Evolutionary conservation across 2,113 vertebrate genomes (phyloP).

Genomic region (Lophotis ruficrista): DNA sequence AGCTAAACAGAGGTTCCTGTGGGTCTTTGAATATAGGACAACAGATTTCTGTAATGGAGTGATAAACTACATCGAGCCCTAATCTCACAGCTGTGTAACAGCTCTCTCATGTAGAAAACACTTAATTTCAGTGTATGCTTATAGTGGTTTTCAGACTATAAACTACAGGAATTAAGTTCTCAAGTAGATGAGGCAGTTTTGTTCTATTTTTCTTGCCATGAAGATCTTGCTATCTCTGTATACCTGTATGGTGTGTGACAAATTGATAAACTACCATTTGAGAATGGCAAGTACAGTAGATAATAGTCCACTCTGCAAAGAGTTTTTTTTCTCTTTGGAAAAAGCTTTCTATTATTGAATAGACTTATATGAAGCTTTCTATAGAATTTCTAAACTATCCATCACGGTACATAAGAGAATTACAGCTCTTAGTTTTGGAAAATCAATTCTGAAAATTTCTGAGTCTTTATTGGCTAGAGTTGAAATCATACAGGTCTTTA

Average conservation of each 20-base stretch:
- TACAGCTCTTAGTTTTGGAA: neutral
- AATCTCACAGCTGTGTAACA: neutral
- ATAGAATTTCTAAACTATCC: neutral
- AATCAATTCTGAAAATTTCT: neutral
- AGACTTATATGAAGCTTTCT: neutral
- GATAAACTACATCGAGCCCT: neutral
- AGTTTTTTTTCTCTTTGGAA: neutral
- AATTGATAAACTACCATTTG: conserved; percentile 12
- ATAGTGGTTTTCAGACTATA: neutral
- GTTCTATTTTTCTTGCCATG: neutral
- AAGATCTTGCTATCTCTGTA: neutral
- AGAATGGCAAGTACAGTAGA: neutral
- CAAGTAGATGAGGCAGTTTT: neutral
- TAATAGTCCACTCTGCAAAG: neutral
- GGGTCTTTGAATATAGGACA: neutral
- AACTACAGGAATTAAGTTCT: neutral
- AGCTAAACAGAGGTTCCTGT: neutral
- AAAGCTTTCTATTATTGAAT: neutral
- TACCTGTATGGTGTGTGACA: neutral
- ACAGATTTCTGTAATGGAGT: neutral
- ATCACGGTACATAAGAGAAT: neutral
- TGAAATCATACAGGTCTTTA: neutral
- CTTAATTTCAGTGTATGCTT: neutral
- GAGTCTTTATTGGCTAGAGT: neutral
- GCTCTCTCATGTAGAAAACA: neutral